Evolutionary conservation across 2,113 vertebrate genomes (phyloP).

Genomic region (Sinosuthora webbiana): DNA sequence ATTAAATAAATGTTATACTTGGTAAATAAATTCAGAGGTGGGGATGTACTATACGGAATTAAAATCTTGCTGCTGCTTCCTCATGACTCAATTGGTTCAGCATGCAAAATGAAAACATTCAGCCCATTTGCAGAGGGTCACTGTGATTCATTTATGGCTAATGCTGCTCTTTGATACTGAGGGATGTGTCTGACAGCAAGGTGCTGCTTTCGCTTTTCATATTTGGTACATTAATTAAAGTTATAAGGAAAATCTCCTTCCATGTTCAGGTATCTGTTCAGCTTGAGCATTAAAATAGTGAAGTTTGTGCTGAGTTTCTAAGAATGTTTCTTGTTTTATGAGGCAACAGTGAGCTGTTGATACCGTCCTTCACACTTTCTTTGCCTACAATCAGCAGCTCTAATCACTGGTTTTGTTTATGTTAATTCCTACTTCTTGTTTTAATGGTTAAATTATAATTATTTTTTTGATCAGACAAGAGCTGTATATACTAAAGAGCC

Average conservation of each 20-base stretch:
- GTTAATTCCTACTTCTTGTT: not conserved
- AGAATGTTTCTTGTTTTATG: not conserved
- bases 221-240: not conserved
- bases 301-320: not conserved
- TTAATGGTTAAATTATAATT: not conserved
- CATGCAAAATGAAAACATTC: conserved; percentile 1
- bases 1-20: conserved; percentile 76
- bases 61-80: conserved; percentile 47
- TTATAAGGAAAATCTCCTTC: not conserved
- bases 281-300: not conserved
- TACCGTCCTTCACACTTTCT: not conserved
- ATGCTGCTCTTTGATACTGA: not conserved
- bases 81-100: conserved; percentile 27
- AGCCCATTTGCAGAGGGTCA: conserved; percentile 33
- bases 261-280: not conserved
- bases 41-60: conserved; percentile 70
- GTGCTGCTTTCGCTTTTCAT: not conserved
- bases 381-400: not conserved
- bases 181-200: not conserved
- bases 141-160: conserved; percentile 10
- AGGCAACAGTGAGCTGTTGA: not conserved
- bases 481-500: not conserved
- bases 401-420: not conserved
- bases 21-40: conserved; percentile 68
- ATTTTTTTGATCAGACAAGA: not conserved